Percentiles rank a stretch among this genome's conserved stretches.
Conservation (phyloP, 2,113 vertebrate genomes). For the Murina feae region DNA sequence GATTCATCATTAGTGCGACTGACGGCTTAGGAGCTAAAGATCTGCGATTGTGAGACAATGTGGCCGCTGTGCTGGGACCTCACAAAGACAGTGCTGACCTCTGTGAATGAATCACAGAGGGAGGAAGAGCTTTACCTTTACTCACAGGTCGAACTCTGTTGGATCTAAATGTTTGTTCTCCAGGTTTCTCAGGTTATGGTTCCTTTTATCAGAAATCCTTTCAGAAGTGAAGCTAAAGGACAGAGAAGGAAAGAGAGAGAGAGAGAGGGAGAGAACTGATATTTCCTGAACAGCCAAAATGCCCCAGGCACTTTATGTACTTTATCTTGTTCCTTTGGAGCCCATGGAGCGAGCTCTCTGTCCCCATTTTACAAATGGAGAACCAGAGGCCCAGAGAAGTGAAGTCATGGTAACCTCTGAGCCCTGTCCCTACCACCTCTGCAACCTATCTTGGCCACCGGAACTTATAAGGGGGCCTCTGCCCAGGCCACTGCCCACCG, state of each 20-base stretch:
- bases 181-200: neutral
- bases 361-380: neutral
- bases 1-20: neutral
- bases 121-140: neutral
- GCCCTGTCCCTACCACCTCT: neutral
- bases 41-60: neutral
- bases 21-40: neutral
- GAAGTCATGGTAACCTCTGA: neutral
- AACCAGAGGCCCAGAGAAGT: neutral
- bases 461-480: neutral
- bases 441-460: neutral
- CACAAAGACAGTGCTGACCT: neutral
- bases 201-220: neutral
- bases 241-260: neutral
- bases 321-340: neutral
- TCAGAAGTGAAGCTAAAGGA: neutral
- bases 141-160: neutral
- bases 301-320: fast-evolving
- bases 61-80: neutral
- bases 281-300: neutral
- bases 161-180: neutral
- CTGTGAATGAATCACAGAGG: neutral
- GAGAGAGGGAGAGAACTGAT: neutral
- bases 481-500: neutral
- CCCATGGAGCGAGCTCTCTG: neutral